Evolutionary conservation across 2,888 invertebrate species (phyloP).

Genomic region (Cynaeus angustus): DNA sequence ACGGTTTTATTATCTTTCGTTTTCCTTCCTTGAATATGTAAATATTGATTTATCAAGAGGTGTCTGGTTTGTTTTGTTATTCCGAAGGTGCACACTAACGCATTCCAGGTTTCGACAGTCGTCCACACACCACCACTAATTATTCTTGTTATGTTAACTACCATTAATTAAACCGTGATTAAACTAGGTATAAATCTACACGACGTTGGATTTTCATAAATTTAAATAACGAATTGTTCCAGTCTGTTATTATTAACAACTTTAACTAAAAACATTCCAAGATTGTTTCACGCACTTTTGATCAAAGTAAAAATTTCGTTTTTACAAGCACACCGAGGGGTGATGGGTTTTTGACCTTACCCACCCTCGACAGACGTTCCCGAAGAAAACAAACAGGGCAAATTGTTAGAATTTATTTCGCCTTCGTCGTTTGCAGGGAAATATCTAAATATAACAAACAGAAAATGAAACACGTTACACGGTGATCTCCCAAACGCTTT

Average conservation of each 20-base stretch:
- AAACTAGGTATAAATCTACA: background rate
- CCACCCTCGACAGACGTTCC: too few species aligned
- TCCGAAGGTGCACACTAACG: conserved; percentile 24
- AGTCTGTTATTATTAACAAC: background rate
- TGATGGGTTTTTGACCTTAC: too few species aligned
- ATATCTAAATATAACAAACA: too few species aligned
- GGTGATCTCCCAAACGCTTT: too few species aligned
- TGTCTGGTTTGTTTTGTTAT: conserved; percentile 36
- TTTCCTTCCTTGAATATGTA: conserved; percentile 36
- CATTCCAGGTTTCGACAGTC: background rate
- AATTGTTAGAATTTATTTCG: too few species aligned
- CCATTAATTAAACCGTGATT: conserved; percentile 1
- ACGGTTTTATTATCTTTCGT: conserved; percentile 23
- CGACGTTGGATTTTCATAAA: conserved; percentile 1
- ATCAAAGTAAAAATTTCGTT: too few species aligned
- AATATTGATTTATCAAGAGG: conserved; percentile 45
- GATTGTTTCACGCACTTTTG: background rate
- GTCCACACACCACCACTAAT: background rate
- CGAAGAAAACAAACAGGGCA: too few species aligned
- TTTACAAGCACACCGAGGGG: too few species aligned
- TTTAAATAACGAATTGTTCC: conserved; percentile 5
- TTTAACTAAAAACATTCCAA: background rate
- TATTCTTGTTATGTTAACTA: conserved; percentile 3
- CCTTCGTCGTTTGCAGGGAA: too few species aligned
- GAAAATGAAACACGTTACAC: too few species aligned